A percentile compares a stretch with the other conserved stretches of the same genome.
These are phyloP conservation scores for Alloplasta piceator DNA, from an alignment of 2,888 invertebrate genomes.

Conservation along the genomic window DNA sequence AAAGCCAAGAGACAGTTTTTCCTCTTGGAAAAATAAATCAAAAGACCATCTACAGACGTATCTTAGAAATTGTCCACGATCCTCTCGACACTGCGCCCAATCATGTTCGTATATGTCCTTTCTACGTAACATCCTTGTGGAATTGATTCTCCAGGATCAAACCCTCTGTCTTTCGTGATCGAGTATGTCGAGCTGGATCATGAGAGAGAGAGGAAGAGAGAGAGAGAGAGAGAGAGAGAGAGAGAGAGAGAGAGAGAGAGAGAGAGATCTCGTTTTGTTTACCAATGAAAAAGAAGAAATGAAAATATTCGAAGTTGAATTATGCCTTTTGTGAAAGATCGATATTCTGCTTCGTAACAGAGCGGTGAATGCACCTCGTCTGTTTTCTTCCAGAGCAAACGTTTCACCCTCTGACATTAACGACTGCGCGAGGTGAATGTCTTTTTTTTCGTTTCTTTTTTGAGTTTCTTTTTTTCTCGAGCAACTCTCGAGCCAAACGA, in stretches of 20 bases:
- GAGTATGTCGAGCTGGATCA: slow-evolving; percentile 4
- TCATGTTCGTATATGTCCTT: background rate
- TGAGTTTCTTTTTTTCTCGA: slow-evolving; percentile 37
- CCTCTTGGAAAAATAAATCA: background rate
- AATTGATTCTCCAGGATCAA: slow-evolving; percentile 31
- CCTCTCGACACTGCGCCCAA: slow-evolving; percentile 1
- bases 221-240: slow-evolving; percentile 3
- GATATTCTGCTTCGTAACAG: background rate
- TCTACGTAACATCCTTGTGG: background rate
- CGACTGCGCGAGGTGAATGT: slow-evolving; percentile 49
- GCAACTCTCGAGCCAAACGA: slow-evolving; percentile 20
- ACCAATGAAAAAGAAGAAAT: background rate
- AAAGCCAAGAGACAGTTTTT: slow-evolving; percentile 1
- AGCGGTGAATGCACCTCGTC: slow-evolving; percentile 44
- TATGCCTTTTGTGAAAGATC: slow-evolving; percentile 5
- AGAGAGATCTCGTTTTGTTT: slow-evolving; percentile 31
- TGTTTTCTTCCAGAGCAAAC: slow-evolving; percentile 41
- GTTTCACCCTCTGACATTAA: slow-evolving; percentile 63
- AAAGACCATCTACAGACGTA: slow-evolving; percentile 33
- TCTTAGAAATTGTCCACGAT: slow-evolving; percentile 23
- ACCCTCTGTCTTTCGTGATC: slow-evolving; percentile 1
- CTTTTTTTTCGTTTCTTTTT: slow-evolving; percentile 15
- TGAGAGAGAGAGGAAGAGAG: slow-evolving; percentile 18
- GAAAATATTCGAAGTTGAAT: slow-evolving; percentile 45
- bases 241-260: slow-evolving; percentile 3